Conservation (phyloP, 2,113 vertebrate species). For the Neolamprologus sp. region DNA sequence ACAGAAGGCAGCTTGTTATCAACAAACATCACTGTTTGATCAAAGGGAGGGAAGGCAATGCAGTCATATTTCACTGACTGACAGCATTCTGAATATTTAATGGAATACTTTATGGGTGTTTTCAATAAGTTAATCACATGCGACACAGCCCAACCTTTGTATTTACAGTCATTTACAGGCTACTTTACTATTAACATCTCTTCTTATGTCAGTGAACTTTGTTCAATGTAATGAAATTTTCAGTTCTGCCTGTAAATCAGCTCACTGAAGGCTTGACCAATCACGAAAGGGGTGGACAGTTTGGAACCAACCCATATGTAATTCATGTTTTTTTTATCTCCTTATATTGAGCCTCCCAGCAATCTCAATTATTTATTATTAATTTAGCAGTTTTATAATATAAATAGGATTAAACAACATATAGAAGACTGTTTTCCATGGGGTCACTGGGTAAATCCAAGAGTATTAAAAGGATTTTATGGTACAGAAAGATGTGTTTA, state of each 20-base stretch:
- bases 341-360: neutral
- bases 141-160: neutral
- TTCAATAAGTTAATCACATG: neutral
- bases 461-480: neutral
- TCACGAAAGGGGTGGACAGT: neutral
- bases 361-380: neutral
- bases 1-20: neutral
- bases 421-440: neutral
- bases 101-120: slow-evolving; percentile 5
- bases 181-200: neutral
- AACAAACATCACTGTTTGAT: slow-evolving; percentile 29
- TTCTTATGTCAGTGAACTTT: neutral
- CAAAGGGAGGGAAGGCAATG: neutral
- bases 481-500: neutral
- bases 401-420: neutral
- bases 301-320: neutral
- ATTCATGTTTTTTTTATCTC: neutral
- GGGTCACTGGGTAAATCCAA: neutral
- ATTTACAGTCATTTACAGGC: neutral
- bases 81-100: slow-evolving; percentile 21
- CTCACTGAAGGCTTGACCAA: neutral
- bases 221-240: neutral
- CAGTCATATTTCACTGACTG: slow-evolving; percentile 11
- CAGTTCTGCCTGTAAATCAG: neutral
- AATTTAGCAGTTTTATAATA: neutral